Evolutionary conservation across 2,888 invertebrate genomes (phyloP), one percentile per base, ranked within the genome.

Genomic region (Scaptomyza tumidula): DNA sequence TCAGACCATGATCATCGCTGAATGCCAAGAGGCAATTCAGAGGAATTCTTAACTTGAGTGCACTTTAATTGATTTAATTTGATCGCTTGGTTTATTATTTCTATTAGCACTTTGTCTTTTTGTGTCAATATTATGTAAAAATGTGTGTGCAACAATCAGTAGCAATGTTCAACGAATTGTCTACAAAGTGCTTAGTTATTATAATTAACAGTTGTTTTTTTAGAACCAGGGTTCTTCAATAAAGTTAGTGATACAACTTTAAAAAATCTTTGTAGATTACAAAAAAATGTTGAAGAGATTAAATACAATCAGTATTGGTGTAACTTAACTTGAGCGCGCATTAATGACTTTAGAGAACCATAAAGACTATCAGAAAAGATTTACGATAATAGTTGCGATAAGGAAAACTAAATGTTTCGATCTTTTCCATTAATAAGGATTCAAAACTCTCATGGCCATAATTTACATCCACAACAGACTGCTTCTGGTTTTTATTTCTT

Each of bases 31-130:
- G 53, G 54, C 85, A 83, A 86, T 78, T 41, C 81, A 71, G 58
- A 59, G 71, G 67, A 62, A 82, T 82, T 84, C 71, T 75, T 67
- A 53, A 37, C 69, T 63, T 59, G 78, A 60, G 60, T 65, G 70
- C 49, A 58, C 64, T 70, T 76, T 86, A 88, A 85, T 85, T 88
- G 87, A 86, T 85, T 85, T 86, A 86, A 85, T 88, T 78, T 80
- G 80, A 68, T 65, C 80, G 72, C 73, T 71, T 86, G 81, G 71
- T 78, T 82, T 86, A 80, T 86, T 88, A 80, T 86, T 88, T 75
- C 78, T 68, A 68, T 76, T 71, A 68, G 78, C 84, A 88, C 82
- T 80, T 87, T 83, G 77, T 87, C 73, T 74, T 82, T 82, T 68
- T 79, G 88, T 83, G 88, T 80, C 83, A 82, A 84, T 79, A 71